phyloP scores from a whole-genome alignment of 2,888 invertebrate species.

The Chrysolina haemoptera region DNA sequence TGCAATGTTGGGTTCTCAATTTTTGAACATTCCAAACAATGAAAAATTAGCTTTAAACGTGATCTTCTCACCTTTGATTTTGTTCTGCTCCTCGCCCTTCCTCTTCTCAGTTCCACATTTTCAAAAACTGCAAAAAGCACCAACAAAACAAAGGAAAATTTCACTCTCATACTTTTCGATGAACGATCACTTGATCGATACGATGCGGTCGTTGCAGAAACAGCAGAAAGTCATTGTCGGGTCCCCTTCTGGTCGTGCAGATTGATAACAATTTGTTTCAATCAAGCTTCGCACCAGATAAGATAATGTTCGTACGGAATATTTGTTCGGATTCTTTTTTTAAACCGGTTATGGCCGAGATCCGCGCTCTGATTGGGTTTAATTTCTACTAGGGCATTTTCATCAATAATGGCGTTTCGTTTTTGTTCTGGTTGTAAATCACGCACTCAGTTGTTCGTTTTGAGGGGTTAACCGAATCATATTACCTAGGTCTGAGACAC shows the following conservation, averaged over 20 bases:
- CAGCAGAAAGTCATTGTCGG: slow-evolving; percentile 32
- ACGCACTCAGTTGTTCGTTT: no score
- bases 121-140: slow-evolving; percentile 52
- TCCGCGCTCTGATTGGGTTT: background rate
- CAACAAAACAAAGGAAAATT: slow-evolving; percentile 50
- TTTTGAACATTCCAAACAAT: background rate
- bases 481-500: no score
- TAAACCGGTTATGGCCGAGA: slow-evolving; percentile 11
- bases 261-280: slow-evolving; percentile 56
- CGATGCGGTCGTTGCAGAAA: slow-evolving; percentile 40
- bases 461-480: no score
- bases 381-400: background rate
- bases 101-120: slow-evolving; percentile 74
- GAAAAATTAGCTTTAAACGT: no score
- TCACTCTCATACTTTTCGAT: slow-evolving; percentile 57
- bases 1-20: background rate
- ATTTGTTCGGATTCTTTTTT: slow-evolving; percentile 42
- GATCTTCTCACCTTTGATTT: slow-evolving; percentile 78
- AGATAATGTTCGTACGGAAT: slow-evolving; percentile 40
- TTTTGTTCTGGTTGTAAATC: background rate
- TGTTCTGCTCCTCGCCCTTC: slow-evolving; percentile 80
- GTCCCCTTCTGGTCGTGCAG: slow-evolving; percentile 40
- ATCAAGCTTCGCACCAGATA: slow-evolving; percentile 44
- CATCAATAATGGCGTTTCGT: background rate
- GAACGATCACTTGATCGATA: slow-evolving; percentile 28